These are phyloP conservation scores for Chrysolina oricalcia DNA, from an alignment of 2,888 invertebrate genomes.

Conservation along the genomic window DNA sequence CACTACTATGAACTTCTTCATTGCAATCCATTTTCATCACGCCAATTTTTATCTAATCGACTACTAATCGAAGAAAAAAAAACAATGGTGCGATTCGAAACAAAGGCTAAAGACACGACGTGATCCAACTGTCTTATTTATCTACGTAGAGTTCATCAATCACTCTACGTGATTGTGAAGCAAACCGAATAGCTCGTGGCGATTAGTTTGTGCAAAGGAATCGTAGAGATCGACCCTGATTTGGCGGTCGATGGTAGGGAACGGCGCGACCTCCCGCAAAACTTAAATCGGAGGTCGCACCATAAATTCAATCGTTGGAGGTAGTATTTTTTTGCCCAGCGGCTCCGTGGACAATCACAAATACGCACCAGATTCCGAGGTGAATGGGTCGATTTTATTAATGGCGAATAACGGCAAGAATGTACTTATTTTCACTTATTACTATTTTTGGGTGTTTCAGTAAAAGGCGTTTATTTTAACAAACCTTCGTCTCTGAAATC, in stretches of 20 bases:
- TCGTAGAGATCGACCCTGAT: constrained; percentile 28
- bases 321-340: constrained; percentile 6
- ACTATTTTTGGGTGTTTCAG: no score
- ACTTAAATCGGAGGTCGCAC: constrained; percentile 18
- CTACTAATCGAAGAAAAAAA: not conserved
- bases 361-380: not conserved
- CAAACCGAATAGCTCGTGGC: constrained; percentile 9
- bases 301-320: constrained; percentile 15
- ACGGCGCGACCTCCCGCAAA: constrained; percentile 13
- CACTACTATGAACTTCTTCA: not conserved
- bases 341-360: not conserved
- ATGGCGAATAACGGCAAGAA: not conserved
- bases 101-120: not conserved
- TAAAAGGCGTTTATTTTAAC: no score
- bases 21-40: not conserved
- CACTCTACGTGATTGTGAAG: constrained; percentile 21
- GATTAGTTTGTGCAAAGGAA: constrained; percentile 19
- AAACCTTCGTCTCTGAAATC: no score
- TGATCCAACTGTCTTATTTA: constrained; percentile 16
- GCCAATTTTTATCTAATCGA: not conserved
- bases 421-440: not conserved
- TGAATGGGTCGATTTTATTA: not conserved
- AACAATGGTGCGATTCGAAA: not conserved
- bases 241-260: constrained; percentile 24
- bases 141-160: constrained; percentile 20